These are phyloP conservation scores for Pangasius larnaudii DNA, from an alignment of 2,797 vertebrate species.

Conservation along the genomic window DNA sequence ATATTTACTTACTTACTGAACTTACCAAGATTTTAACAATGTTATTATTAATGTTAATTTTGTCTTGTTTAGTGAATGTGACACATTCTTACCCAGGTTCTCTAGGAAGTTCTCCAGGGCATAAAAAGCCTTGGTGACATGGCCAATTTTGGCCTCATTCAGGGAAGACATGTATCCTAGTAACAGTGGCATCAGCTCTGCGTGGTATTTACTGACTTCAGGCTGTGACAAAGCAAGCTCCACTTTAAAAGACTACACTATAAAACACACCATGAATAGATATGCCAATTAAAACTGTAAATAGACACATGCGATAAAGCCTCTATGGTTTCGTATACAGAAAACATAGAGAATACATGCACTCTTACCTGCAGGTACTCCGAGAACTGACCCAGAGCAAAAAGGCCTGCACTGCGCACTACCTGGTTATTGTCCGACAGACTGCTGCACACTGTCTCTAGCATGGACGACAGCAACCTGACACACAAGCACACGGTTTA, in stretches of 20 bases:
- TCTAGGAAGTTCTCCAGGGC: conserved; percentile 92
- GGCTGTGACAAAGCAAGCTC: conserved; percentile 71
- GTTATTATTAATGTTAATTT: not conserved
- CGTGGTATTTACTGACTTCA: conserved; percentile 84
- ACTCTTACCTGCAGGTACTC: conserved; percentile 87
- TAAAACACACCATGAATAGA: not conserved
- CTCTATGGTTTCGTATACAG: not conserved
- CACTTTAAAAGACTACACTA: not conserved
- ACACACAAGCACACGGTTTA: conserved; percentile 23
- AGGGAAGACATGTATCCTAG: conserved; percentile 83
- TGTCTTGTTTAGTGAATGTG: not conserved
- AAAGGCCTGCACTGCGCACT: conserved; percentile 85
- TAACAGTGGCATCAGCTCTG: conserved; percentile 86
- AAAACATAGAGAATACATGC: not conserved
- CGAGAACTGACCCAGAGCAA: conserved; percentile 90
- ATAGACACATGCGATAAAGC: not conserved
- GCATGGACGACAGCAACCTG: conserved; percentile 83
- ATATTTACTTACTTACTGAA: not conserved
- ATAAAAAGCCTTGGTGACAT: conserved; percentile 89
- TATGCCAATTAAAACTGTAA: too few species aligned
- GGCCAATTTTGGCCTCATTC: conserved; percentile 77
- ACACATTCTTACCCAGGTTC: conserved; percentile 80
- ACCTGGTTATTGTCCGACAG: conserved; percentile 82
- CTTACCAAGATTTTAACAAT: not conserved
- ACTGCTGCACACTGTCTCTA: conserved; percentile 83